phyloP scores from a whole-genome alignment of 2,888 invertebrate species.

The Zygogramma bicolorata region DNA sequence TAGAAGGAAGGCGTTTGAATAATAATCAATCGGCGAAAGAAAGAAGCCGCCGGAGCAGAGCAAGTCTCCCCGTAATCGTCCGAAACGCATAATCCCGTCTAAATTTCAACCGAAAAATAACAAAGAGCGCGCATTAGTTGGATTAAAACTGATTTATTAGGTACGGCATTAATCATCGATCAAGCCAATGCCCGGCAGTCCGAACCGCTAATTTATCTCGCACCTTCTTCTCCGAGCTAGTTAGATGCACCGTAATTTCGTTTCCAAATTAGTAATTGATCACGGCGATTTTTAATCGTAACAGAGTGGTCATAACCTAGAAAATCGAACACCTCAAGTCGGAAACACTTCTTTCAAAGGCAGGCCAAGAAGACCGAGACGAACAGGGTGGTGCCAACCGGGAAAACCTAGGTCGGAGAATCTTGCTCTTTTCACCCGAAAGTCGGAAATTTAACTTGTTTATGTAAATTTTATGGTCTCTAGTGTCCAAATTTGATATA shows the following conservation, averaged over 20 bases:
- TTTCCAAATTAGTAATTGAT: constrained; percentile 36
- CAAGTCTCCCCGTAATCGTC: background rate
- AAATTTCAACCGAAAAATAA: background rate
- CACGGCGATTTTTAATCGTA: constrained; percentile 34
- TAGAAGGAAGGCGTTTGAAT: background rate
- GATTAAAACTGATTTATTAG: constrained; percentile 5
- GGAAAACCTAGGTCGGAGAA: too few species aligned
- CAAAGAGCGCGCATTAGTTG: background rate
- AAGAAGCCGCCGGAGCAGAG: background rate
- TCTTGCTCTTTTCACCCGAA: too few species aligned
- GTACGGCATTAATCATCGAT: constrained; percentile 5
- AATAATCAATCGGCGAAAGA: background rate
- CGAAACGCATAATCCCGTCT: background rate
- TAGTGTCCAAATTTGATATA: too few species aligned
- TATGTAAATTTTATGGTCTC: too few species aligned
- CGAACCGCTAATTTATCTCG: constrained; percentile 1
- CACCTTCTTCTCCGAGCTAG: constrained; percentile 11
- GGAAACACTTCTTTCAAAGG: too few species aligned
- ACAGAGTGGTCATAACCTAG: too few species aligned
- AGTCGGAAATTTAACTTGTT: too few species aligned
- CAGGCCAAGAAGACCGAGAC: too few species aligned
- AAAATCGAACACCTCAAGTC: too few species aligned
- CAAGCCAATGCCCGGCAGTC: constrained; percentile 4
- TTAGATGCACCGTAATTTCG: constrained; percentile 9
- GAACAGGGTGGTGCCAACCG: too few species aligned